A percentile compares a stretch with the other conserved stretches of the same genome.
Evolutionary conservation across 2,888 invertebrate genomes (phyloP).

Genomic region (Trichogramma evanescens): DNA sequence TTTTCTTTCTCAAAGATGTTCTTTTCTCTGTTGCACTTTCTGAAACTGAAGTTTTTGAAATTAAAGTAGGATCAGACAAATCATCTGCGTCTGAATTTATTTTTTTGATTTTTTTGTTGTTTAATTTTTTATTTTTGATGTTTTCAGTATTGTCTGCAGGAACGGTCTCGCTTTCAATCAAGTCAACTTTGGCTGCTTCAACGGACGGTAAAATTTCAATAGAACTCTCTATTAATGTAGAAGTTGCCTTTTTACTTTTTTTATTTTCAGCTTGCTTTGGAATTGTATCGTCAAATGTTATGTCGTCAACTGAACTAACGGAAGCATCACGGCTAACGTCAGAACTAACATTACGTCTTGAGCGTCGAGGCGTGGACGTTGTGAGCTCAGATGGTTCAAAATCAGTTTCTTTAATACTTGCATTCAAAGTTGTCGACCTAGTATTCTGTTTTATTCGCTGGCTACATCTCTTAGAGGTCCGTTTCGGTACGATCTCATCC

Average conservation of each 20-base stretch:
- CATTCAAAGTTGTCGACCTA: background rate
- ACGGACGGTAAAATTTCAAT: background rate
- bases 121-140: too few relatives aligned
- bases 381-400: slow-evolving; percentile 10
- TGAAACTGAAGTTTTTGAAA: too few relatives aligned
- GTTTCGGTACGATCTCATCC: slow-evolving; percentile 1
- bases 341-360: slow-evolving; percentile 1
- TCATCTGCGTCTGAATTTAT: too few relatives aligned
- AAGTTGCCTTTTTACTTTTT: too few relatives aligned
- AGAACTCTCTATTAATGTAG: background rate
- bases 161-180: too few relatives aligned
- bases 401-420: slow-evolving; percentile 12
- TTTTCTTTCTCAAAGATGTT: too few relatives aligned
- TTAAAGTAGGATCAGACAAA: too few relatives aligned
- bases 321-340: slow-evolving; percentile 3
- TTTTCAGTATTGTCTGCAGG: too few relatives aligned
- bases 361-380: slow-evolving; percentile 7
- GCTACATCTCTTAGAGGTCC: background rate
- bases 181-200: background rate
- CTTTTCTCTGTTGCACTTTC: too few relatives aligned
- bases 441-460: background rate
- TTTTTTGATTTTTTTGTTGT: too few relatives aligned
- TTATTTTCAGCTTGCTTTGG: too few relatives aligned
- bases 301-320: slow-evolving; percentile 6
- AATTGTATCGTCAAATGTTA: background rate